Evolutionary conservation across 1,140 invertebrate species (phyloP).

Genomic region (Archegozetes longisetosus): DNA sequence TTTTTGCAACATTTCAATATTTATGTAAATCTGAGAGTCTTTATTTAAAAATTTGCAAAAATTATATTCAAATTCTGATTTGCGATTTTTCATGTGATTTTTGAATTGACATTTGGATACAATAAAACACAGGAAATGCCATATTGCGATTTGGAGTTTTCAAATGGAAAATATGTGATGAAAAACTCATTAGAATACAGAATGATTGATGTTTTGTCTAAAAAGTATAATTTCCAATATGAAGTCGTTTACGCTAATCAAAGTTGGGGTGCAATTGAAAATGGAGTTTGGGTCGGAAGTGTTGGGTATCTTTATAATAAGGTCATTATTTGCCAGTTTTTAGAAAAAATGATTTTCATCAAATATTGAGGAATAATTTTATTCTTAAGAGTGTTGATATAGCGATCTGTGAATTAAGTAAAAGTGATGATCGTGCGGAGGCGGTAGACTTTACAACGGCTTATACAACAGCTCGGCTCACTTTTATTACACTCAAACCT

Average conservation of each 20-base stretch:
- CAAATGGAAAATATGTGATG: background rate
- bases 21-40: too few relatives aligned
- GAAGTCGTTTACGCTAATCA: background rate
- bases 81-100: too few relatives aligned
- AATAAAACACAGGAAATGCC: background rate
- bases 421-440: background rate
- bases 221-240: background rate
- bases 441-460: background rate
- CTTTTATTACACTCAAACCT: background rate
- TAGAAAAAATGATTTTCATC: background rate
- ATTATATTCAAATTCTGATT: too few relatives aligned
- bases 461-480: background rate
- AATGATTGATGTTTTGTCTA: background rate
- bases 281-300: background rate
- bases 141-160: background rate
- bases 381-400: background rate
- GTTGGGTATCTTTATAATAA: slow-evolving; percentile 1
- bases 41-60: too few relatives aligned
- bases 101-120: too few relatives aligned
- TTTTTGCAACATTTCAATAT: too few relatives aligned
- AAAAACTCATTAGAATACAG: background rate
- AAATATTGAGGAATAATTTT: background rate
- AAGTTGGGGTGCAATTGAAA: background rate
- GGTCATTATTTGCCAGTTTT: background rate
- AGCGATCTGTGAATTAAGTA: background rate